These are phyloP conservation scores for Acronicta psi DNA, from an alignment of 2,888 invertebrate species.

Conservation along the genomic window DNA sequence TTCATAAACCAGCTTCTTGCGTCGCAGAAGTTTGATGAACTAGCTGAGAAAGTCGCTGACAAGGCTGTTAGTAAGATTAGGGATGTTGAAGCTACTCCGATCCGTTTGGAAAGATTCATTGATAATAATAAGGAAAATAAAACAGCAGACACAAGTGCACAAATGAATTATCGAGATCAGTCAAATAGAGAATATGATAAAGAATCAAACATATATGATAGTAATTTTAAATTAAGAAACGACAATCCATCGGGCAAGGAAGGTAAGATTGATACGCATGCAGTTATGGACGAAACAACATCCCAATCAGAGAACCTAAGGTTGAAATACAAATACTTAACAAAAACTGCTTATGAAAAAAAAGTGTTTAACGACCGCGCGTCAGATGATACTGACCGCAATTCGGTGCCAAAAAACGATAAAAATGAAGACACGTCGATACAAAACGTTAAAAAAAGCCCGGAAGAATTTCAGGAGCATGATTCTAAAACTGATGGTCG, in stretches of 20 bases:
- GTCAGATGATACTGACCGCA: background rate
- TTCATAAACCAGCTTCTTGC: slow-evolving; percentile 38
- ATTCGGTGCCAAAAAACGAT: background rate
- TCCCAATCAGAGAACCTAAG: slow-evolving; percentile 12
- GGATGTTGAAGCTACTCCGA: background rate
- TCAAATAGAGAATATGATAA: background rate
- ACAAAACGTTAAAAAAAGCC: background rate
- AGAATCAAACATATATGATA: background rate
- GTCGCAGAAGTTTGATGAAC: slow-evolving; percentile 38
- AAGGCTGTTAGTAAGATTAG: slow-evolving; percentile 34
- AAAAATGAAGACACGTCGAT: background rate
- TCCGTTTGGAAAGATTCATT: background rate
- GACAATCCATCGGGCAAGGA: background rate
- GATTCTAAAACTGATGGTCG: background rate
- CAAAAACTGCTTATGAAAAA: slow-evolving; percentile 5
- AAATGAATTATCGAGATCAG: background rate
- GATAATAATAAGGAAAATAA: background rate
- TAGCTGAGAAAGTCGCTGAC: slow-evolving; percentile 39
- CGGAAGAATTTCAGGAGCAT: background rate
- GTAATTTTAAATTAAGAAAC: background rate
- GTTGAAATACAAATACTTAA: slow-evolving; percentile 21
- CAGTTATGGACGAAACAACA: slow-evolving; percentile 3
- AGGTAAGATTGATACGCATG: slow-evolving; percentile 21
- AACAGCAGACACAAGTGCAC: background rate
- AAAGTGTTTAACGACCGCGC: slow-evolving; percentile 1